Conservation (phyloP, 2,888 invertebrate species). For the Mongoloraphidia duomilia region DNA sequence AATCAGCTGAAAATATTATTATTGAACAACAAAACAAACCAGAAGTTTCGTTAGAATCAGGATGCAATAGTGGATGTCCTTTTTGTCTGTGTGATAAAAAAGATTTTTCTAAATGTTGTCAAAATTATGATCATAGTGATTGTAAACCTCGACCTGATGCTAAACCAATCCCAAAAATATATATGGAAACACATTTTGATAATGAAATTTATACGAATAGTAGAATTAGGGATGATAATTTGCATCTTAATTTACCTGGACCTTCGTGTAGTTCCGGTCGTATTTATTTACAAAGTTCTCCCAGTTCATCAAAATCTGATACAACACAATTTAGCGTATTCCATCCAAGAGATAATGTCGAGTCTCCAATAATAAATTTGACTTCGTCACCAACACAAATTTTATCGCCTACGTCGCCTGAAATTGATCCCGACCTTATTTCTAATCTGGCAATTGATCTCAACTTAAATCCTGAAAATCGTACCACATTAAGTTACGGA, state of each 20-base stretch:
- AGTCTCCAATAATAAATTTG: background rate
- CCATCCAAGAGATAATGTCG: too few relatives aligned
- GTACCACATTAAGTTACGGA: slow-evolving; percentile 22
- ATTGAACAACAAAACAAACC: slow-evolving; percentile 22
- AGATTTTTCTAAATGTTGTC: slow-evolving; percentile 19
- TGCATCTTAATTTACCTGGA: too few relatives aligned
- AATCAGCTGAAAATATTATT: slow-evolving; percentile 39
- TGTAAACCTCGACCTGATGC: slow-evolving; percentile 14
- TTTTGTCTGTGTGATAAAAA: slow-evolving; percentile 22
- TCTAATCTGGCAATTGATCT: slow-evolving; percentile 31
- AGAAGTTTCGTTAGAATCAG: slow-evolving; percentile 22
- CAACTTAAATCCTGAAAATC: slow-evolving; percentile 26
- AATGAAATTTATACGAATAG: slow-evolving; percentile 10
- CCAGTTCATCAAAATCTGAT: too few relatives aligned
- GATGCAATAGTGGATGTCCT: slow-evolving; percentile 21
- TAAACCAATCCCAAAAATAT: slow-evolving; percentile 14
- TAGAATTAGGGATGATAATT: too few relatives aligned
- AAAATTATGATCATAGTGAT: slow-evolving; percentile 20
- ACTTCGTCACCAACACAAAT: slow-evolving; percentile 9
- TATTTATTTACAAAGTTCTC: too few relatives aligned
- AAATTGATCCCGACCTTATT: slow-evolving; percentile 27
- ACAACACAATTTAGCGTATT: too few relatives aligned
- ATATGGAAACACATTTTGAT: slow-evolving; percentile 28
- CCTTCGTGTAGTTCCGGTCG: too few relatives aligned
- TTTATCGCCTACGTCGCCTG: slow-evolving; percentile 20